phyloP scores from a whole-genome alignment of 2,888 invertebrate genomes.

The Synergus umbraculus region DNA sequence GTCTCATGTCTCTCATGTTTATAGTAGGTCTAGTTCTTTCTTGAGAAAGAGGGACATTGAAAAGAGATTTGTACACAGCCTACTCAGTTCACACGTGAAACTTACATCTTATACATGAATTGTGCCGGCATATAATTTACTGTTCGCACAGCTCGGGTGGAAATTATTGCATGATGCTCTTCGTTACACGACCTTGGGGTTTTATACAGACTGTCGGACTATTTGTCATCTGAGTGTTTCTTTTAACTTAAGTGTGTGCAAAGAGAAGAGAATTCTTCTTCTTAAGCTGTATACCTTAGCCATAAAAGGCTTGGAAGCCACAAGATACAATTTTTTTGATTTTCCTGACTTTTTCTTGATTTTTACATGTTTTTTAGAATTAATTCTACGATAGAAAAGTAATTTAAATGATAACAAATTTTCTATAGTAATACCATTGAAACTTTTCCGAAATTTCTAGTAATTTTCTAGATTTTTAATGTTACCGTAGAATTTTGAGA shows the following conservation, averaged over 20 bases:
- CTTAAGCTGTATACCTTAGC: not conserved
- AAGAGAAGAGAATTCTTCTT: conserved; percentile 38
- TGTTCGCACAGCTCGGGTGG: conserved; percentile 43
- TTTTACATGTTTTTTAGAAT: no score
- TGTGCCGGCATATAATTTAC: conserved; percentile 37
- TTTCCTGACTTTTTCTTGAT: no score
- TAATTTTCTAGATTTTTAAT: no score
- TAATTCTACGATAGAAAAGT: no score
- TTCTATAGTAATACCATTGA: no score
- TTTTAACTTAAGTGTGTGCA: conserved; percentile 16
- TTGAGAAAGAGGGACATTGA: conserved; percentile 38
- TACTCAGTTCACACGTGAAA: conserved; percentile 17
- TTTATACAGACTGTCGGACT: conserved; percentile 22
- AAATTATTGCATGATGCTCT: conserved; percentile 44
- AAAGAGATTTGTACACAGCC: conserved; percentile 25
- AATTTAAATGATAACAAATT: no score
- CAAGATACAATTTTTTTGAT: no score
- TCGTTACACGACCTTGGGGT: conserved; percentile 39
- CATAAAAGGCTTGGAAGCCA: not conserved
- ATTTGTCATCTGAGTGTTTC: conserved; percentile 37
- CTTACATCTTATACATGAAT: conserved; percentile 11
- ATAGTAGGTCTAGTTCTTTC: conserved; percentile 10
- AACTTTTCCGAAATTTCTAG: no score
- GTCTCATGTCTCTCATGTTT: not conserved
- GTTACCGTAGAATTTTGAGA: no score